Conservation (phyloP, 2,113 vertebrate species). For the Pygoscelis adeliae region DNA sequence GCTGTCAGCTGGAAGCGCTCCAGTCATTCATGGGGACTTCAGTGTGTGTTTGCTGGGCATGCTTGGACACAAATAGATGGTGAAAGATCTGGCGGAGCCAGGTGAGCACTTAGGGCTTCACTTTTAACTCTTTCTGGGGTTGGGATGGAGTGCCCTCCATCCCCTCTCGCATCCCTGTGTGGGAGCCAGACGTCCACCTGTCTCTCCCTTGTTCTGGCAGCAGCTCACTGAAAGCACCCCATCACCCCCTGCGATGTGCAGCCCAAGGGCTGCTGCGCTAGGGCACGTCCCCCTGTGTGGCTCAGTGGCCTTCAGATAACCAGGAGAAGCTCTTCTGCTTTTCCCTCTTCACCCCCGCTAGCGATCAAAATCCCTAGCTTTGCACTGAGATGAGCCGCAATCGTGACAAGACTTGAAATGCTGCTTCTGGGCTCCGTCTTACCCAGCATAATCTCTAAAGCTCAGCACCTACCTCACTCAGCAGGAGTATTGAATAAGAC, state of each 20-base stretch:
- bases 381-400: constrained; percentile 20
- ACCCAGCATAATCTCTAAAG: constrained; percentile 31
- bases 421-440: constrained; percentile 24
- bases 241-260: background rate
- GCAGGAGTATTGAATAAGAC: background rate
- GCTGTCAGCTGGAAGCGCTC: constrained; percentile 84
- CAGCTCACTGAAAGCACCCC: background rate
- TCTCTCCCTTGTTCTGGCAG: constrained; percentile 30
- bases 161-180: background rate
- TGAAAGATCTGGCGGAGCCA: constrained; percentile 8
- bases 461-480: constrained; percentile 12
- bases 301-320: background rate
- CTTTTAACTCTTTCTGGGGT: constrained; percentile 64
- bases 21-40: constrained; percentile 88
- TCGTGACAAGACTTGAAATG: constrained; percentile 65
- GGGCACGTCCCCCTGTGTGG: background rate
- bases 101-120: constrained; percentile 36
- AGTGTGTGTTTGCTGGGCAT: constrained; percentile 55
- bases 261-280: background rate
- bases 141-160: background rate
- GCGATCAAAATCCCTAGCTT: constrained; percentile 42
- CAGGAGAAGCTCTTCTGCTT: background rate
- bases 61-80: constrained; percentile 37
- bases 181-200: background rate
- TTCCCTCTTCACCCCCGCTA: background rate